These are phyloP conservation scores for Ophion ellenae DNA, from an alignment of 2,888 invertebrate species.

Conservation along the genomic window DNA sequence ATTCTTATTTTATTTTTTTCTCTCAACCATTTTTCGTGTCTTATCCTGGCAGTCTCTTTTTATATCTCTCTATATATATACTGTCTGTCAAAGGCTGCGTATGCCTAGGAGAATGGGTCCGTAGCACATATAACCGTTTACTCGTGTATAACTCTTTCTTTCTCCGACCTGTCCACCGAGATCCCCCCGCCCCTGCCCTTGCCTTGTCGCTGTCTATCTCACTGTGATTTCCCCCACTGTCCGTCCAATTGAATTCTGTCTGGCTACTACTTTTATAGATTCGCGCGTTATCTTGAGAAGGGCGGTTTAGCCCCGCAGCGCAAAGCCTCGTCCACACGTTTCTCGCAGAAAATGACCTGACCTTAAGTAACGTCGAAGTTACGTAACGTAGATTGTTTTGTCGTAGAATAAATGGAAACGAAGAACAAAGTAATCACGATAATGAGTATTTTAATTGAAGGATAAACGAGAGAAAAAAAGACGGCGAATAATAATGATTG, in stretches of 20 bases:
- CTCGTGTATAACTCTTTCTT: background rate
- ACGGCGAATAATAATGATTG: too few species aligned
- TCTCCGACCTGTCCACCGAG: background rate
- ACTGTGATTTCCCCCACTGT: slow-evolving; percentile 28
- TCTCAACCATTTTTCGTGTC: slow-evolving; percentile 35
- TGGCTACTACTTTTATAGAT: slow-evolving; percentile 20
- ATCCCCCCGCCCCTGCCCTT: background rate
- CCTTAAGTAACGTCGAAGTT: slow-evolving; percentile 1
- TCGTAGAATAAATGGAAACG: slow-evolving; percentile 4
- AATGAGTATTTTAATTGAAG: background rate
- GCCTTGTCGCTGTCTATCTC: slow-evolving; percentile 20
- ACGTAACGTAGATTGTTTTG: slow-evolving; percentile 1
- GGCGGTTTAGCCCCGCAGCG: slow-evolving; percentile 19
- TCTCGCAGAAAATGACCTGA: background rate
- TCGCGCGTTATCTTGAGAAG: background rate
- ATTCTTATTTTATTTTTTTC: slow-evolving; percentile 35
- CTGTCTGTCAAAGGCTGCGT: slow-evolving; percentile 53
- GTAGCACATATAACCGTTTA: slow-evolving; percentile 45
- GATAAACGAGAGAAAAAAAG: too few species aligned
- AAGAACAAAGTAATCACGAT: background rate
- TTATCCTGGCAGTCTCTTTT: slow-evolving; percentile 18
- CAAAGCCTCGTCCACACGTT: slow-evolving; percentile 14
- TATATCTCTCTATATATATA: slow-evolving; percentile 11
- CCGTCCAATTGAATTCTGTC: slow-evolving; percentile 27
- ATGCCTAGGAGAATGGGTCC: slow-evolving; percentile 63